Percentiles rank a stretch among this genome's conserved stretches.
Evolutionary conservation across 2,888 invertebrate species (phyloP).

Genomic region (Physocephala rufipes): DNA sequence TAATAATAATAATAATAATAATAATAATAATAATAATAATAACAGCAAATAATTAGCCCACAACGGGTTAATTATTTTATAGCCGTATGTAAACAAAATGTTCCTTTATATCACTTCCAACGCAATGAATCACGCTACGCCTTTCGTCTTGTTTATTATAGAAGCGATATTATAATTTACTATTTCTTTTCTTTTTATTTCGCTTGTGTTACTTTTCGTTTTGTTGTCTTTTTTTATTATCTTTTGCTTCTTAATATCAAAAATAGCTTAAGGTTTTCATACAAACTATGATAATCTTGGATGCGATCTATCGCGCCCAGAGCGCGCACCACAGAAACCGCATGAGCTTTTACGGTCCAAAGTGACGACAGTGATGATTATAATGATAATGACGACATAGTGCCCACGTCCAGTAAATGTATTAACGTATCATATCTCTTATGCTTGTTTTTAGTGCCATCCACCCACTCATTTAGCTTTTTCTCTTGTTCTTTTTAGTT

Average conservation of each 20-base stretch:
- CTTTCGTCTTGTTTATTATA: neutral
- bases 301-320: neutral
- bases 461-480: too few relatives aligned
- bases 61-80: too few relatives aligned
- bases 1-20: too few relatives aligned
- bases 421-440: neutral
- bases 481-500: too few relatives aligned
- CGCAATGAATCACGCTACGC: conserved; percentile 12
- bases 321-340: neutral
- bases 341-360: neutral
- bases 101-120: neutral
- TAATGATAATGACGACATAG: conserved; percentile 2
- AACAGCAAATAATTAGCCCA: too few relatives aligned
- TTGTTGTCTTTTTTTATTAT: neutral
- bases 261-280: conserved; percentile 16
- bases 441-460: too few relatives aligned
- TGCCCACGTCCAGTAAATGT: conserved; percentile 1
- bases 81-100: neutral
- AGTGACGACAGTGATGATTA: neutral
- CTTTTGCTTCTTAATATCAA: neutral
- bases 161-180: neutral
- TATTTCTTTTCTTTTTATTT: neutral
- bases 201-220: neutral
- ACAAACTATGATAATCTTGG: neutral
- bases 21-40: too few relatives aligned